Percentiles rank a stretch among this genome's conserved stretches.
Evolutionary conservation across 2,797 vertebrate genomes (phyloP).

Genomic region (Allochrocebus solatus): DNA sequence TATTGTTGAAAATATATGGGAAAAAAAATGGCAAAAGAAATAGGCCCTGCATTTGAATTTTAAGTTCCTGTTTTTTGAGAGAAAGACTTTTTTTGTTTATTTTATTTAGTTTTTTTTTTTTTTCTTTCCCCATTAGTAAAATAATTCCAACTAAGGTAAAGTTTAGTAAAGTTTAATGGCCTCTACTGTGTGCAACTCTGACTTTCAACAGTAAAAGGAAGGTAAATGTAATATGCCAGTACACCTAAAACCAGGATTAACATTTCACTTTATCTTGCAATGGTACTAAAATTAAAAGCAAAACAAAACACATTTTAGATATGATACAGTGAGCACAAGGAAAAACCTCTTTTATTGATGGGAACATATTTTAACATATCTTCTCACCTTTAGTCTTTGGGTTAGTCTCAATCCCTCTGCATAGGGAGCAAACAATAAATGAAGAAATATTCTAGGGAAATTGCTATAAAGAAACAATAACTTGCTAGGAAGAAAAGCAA

Average conservation of each 20-base stretch:
- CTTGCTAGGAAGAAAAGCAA: not conserved
- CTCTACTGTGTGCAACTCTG: not conserved
- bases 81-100: not conserved
- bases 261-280: not conserved
- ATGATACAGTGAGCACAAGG: not conserved
- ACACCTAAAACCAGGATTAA: not conserved
- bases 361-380: not conserved
- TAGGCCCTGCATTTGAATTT: not conserved
- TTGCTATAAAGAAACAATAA: not conserved
- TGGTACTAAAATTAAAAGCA: not conserved
- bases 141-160: not conserved
- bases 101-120: not conserved
- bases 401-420: not conserved
- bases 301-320: not conserved
- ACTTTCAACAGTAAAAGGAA: not conserved
- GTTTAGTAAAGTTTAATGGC: not conserved
- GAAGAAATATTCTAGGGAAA: not conserved
- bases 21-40: conserved; percentile 4
- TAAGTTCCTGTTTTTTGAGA: not conserved
- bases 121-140: not conserved
- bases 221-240: not conserved
- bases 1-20: conserved; percentile 57
- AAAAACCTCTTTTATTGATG: not conserved
- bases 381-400: not conserved
- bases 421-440: not conserved